Percentiles rank a stretch among this genome's conserved stretches.
Conservation (phyloP, 2,797 vertebrate genomes). For the Poeciliopsis paucimaculata region DNA sequence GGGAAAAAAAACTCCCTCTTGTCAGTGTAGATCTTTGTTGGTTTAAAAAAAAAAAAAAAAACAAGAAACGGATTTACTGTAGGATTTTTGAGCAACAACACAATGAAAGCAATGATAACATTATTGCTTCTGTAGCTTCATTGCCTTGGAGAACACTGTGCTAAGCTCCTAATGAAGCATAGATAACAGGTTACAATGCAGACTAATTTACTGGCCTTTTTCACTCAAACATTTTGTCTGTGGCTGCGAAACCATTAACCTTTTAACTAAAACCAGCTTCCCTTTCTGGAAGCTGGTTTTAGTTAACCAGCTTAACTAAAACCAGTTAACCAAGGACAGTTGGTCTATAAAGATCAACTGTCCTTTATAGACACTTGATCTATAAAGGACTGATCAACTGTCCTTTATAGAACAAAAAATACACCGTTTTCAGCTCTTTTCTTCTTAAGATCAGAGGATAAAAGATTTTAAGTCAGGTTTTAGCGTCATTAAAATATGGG, state of each 20-base stretch:
- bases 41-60: not conserved
- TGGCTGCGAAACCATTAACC: not conserved
- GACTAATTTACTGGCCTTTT: not conserved
- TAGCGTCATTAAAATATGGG: not conserved
- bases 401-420: not conserved
- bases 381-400: too few relatives aligned
- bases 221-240: not conserved
- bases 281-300: too few relatives aligned
- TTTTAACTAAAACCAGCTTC: not conserved
- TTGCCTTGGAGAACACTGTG: not conserved
- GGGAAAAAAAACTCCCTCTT: not conserved
- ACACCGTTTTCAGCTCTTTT: not conserved
- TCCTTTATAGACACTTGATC: too few relatives aligned
- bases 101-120: not conserved
- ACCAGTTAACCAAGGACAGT: too few relatives aligned
- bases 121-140: slow-evolving; percentile 11
- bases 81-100: not conserved
- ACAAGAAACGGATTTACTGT: not conserved
- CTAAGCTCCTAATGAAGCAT: not conserved
- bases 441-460: not conserved
- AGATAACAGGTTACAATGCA: not conserved
- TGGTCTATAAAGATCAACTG: too few relatives aligned
- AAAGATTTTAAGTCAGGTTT: not conserved
- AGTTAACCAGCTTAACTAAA: too few relatives aligned
- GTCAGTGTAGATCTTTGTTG: not conserved